Evolutionary conservation across 2,888 invertebrate species (phyloP).

Genomic region (Pteria penguin): DNA sequence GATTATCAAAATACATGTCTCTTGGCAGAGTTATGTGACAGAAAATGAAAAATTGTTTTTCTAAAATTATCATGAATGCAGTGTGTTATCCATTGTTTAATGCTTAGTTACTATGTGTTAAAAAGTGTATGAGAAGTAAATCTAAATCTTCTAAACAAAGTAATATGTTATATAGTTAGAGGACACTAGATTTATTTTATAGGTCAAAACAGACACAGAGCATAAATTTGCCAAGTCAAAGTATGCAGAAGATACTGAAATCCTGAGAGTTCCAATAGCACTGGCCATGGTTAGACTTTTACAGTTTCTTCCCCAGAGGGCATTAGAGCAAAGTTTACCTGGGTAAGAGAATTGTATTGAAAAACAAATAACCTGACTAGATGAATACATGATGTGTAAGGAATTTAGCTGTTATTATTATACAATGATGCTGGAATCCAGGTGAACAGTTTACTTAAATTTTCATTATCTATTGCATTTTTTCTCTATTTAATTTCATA

Average conservation of each 20-base stretch:
- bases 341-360: constrained; percentile 88
- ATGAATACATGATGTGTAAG: background rate
- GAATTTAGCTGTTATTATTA: too few species aligned
- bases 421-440: too few species aligned
- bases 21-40: background rate
- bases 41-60: too few species aligned
- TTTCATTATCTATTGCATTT: too few species aligned
- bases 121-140: too few species aligned
- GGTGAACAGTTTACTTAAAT: too few species aligned
- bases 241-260: constrained; percentile 86
- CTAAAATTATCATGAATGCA: too few species aligned
- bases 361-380: background rate
- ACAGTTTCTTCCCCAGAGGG: constrained; percentile 89
- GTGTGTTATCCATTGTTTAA: too few species aligned
- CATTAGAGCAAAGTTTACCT: constrained; percentile 88
- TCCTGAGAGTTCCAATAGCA: constrained; percentile 93
- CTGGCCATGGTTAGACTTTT: constrained; percentile 94
- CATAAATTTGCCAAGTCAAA: constrained; percentile 75
- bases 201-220: constrained; percentile 75
- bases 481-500: too few species aligned
- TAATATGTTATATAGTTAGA: too few species aligned
- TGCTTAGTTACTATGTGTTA: too few species aligned
- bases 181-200: constrained; percentile 5
- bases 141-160: too few species aligned
- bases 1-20: background rate